Base-by-base conservation (phyloP, 2,888 invertebrate species). In the Thecocarcelia acutangulata region DNA sequence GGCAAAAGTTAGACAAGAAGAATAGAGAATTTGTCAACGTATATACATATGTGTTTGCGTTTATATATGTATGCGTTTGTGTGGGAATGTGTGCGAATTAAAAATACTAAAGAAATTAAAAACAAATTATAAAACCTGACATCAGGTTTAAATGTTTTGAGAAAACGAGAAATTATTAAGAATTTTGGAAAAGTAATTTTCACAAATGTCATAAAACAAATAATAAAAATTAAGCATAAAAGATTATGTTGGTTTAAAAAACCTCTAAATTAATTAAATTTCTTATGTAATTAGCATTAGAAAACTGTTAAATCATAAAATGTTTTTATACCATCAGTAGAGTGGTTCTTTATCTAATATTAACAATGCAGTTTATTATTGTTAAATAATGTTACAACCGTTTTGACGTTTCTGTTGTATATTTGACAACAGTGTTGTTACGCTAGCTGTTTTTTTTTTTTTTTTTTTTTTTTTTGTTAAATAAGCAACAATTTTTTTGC, bases 1-100 rank as follows among this genome's bases (percentile, higher is more conserved):
- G 82, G 79, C 79, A 82, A 82, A 82, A 74, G 79, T 79, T 79
- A 82, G 82, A 82, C 82, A 82, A 79, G 82, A 74, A 69, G 74
- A 75, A 69, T 78, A 73, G 66, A 64, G 66, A 64, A 69, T 77
- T 68, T 66, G 73, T 66, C 76, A 76, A 28, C 42, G 28, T 56
- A 28, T 3, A 13, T 61, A 37, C 13, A 44, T 33, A 40, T 28
- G 58, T 66, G 66, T n/a, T 37, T 50, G 8, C n/a, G 28, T 66
- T 19, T 11, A 54, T 37, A 3, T 61, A 52, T 37, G 8, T 19
- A 33, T 63, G n/a, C 21, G 28, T 63, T 11, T 44, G 42, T 63
- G 52, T 21, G 56, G 44, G n/a, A n/a, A 13, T 33, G 21, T 40
- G 11, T 70, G 44, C 52, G 19, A 44, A 64, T 82, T 59, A 74